phyloP scores from a whole-genome alignment of 2,888 invertebrate genomes.

The Andrena haemorrhoa region DNA sequence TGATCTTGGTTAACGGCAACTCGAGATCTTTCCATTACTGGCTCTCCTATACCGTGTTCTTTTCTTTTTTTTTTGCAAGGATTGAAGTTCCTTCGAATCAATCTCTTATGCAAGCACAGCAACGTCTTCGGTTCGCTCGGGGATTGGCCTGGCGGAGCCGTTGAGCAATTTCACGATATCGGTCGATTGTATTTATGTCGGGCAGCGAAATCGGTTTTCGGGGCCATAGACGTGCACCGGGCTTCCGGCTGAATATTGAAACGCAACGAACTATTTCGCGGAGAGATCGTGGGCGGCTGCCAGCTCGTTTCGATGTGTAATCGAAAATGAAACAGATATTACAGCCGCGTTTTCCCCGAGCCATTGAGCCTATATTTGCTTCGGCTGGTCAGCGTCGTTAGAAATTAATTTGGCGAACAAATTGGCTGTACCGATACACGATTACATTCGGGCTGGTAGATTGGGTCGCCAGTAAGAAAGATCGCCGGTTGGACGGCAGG shows the following conservation, averaged over 20 bases:
- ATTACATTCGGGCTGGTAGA: constrained; percentile 48
- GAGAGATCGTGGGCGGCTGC: constrained; percentile 5
- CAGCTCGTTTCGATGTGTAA: constrained; percentile 44
- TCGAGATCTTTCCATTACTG: neutral
- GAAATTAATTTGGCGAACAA: constrained; percentile 59
- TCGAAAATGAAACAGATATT: constrained; percentile 66
- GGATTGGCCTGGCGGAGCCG: constrained; percentile 18
- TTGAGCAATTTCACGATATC: constrained; percentile 43
- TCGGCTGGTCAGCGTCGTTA: constrained; percentile 41
- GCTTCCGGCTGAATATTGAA: constrained; percentile 69
- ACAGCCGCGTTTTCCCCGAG: constrained; percentile 43
- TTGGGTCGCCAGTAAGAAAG: constrained; percentile 44
- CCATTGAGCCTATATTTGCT: constrained; percentile 38
- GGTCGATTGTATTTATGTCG: constrained; percentile 46
- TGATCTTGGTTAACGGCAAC: neutral
- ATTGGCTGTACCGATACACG: constrained; percentile 53
- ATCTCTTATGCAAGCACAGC: constrained; percentile 28
- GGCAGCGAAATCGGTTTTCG: constrained; percentile 64
- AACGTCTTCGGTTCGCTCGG: neutral
- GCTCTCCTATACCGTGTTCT: neutral
- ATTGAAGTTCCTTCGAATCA: constrained; percentile 17
- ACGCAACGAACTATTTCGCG: constrained; percentile 65
- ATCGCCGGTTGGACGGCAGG: neutral
- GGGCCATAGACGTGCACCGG: constrained; percentile 44
- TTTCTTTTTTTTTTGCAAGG: neutral